Conservation (phyloP, 2,797 vertebrate species). For the Danio kyathit region DNA sequence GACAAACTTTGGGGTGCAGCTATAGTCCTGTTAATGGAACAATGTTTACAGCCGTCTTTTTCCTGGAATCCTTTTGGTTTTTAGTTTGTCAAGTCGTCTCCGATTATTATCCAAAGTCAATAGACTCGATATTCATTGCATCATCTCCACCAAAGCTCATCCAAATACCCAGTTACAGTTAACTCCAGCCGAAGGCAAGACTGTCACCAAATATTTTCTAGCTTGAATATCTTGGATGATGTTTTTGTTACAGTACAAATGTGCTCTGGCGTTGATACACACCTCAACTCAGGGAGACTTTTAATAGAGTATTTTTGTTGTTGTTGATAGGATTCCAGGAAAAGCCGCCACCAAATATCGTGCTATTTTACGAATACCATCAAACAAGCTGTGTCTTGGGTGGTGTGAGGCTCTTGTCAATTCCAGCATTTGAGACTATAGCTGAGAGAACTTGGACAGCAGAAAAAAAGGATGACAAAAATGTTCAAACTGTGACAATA, state of each 20-base stretch:
- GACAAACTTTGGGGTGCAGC: constrained; percentile 69
- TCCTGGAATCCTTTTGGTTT: constrained; percentile 74
- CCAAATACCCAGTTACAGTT: background rate
- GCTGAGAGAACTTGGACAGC: constrained; percentile 63
- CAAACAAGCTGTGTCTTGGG: constrained; percentile 84
- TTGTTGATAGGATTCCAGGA: constrained; percentile 73
- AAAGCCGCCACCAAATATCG: constrained; percentile 77
- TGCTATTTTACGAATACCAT: constrained; percentile 80
- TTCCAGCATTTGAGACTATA: constrained; percentile 48
- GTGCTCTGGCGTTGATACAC: constrained; percentile 59
- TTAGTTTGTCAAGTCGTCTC: background rate
- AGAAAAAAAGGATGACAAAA: constrained; percentile 66
- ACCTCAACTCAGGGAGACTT: constrained; percentile 75
- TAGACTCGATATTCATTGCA: background rate
- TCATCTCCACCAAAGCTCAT: constrained; percentile 16
- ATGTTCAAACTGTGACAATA: constrained; percentile 83
- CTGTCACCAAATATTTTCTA: background rate
- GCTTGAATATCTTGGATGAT: background rate
- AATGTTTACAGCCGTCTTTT: constrained; percentile 75
- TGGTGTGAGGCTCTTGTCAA: constrained; percentile 71
- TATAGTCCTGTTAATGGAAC: constrained; percentile 67
- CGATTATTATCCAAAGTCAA: constrained; percentile 5
- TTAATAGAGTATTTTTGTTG: constrained; percentile 48
- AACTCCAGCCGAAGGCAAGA: constrained; percentile 8
- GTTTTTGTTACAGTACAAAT: constrained; percentile 22